Evolutionary conservation across 2,888 invertebrate genomes (phyloP).

Genomic region (Conchocele bisecta): DNA sequence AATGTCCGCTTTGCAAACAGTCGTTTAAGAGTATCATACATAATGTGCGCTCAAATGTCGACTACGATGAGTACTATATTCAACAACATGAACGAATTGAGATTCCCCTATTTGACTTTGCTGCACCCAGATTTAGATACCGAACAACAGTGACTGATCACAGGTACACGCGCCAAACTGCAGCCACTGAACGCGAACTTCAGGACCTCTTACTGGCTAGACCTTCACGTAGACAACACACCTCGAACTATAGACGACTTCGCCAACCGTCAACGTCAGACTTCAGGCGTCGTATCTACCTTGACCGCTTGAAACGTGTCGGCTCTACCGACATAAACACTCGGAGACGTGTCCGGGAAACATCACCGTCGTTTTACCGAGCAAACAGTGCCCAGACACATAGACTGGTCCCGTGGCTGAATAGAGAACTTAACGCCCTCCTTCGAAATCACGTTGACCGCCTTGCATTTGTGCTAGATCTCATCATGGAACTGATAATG

Average conservation of each 20-base stretch:
- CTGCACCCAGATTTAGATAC: constrained; percentile 75
- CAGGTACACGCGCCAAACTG: constrained; percentile 45
- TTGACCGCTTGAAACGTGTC: constrained; percentile 90
- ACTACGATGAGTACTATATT: constrained; percentile 91
- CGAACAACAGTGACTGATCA: constrained; percentile 80
- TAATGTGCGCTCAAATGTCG: constrained; percentile 93
- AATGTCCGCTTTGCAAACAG: constrained; percentile 93
- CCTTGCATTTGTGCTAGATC: constrained; percentile 86
- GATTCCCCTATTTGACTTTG: constrained; percentile 41
- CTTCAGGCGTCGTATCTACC: constrained; percentile 88
- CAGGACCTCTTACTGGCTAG: constrained; percentile 58
- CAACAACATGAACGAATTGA: constrained; percentile 45
- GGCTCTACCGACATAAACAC: constrained; percentile 82
- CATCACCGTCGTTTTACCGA: constrained; percentile 78
- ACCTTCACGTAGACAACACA: constrained; percentile 48
- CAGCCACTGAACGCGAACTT: constrained; percentile 15
- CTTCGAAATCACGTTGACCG: constrained; percentile 82
- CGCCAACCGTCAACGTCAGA: constrained; percentile 69
- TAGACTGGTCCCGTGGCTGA: constrained; percentile 93
- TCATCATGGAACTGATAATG: constrained; percentile 87
- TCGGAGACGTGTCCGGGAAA: constrained; percentile 64
- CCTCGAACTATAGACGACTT: constrained; percentile 38
- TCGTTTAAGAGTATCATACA: constrained; percentile 95
- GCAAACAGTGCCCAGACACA: constrained; percentile 90
- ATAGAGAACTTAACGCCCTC: constrained; percentile 91